Evolutionary conservation across 2,113 vertebrate species (phyloP).

Genomic region (Neogobius melanostomus): DNA sequence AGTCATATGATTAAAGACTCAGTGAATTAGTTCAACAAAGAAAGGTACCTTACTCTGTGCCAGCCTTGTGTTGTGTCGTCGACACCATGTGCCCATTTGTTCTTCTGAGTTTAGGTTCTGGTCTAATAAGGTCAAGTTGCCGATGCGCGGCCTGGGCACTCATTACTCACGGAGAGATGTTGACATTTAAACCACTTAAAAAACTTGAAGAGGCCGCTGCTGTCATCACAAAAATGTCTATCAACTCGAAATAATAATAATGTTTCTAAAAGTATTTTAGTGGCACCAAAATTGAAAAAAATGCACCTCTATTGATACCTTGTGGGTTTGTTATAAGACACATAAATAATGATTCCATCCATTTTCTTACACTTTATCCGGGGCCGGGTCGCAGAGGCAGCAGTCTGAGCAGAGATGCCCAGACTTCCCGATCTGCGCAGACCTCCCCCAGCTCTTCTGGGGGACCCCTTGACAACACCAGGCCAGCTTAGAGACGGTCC

Average conservation of each 20-base stretch:
- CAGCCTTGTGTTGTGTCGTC: constrained; percentile 1
- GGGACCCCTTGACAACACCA: no score
- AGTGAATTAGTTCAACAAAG: constrained; percentile 26
- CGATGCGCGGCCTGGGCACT: constrained; percentile 30
- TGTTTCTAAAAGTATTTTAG: not conserved
- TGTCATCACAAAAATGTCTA: constrained; percentile 24
- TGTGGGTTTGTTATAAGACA: no score
- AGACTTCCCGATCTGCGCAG: no score
- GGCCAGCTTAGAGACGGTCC: no score
- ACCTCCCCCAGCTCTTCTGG: no score
- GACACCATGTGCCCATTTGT: constrained; percentile 14
- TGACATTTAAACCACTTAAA: constrained; percentile 67
- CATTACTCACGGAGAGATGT: constrained; percentile 52
- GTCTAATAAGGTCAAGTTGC: constrained; percentile 50
- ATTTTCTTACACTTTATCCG: no score
- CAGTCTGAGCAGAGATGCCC: no score
- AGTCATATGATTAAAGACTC: no score
- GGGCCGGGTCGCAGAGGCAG: no score
- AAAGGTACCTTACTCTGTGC: constrained; percentile 18
- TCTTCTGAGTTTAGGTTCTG: not conserved
- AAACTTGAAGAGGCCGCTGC: constrained; percentile 34
- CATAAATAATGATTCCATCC: no score
- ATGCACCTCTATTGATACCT: no score
- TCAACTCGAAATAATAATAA: not conserved
- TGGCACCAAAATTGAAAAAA: not conserved